Conservation (phyloP, 1,140 invertebrate genomes). For the Muscidifurax raptorellus region DNA sequence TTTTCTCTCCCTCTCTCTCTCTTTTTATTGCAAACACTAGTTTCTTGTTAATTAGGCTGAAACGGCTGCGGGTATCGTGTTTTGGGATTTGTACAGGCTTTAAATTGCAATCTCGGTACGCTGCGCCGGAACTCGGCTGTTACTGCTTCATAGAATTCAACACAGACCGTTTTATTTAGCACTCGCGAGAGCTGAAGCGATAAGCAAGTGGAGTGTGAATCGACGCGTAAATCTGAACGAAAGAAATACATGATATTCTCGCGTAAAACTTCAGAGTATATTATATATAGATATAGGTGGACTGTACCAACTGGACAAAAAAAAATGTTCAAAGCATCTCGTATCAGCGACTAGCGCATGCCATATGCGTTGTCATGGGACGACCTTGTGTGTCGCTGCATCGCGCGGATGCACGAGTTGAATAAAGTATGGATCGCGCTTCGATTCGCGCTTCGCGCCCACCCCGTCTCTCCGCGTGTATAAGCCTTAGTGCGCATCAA, state of each 20-base stretch:
- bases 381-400: constrained; percentile 6
- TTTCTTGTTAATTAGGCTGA: not conserved
- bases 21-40: not conserved
- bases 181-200: too few species aligned
- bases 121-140: too few species aligned
- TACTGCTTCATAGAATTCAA: too few species aligned
- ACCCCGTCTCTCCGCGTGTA: constrained; percentile 37
- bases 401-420: not conserved
- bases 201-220: not conserved
- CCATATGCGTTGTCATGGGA: not conserved
- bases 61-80: not conserved
- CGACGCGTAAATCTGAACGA: too few species aligned
- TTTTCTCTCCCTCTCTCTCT: too few species aligned
- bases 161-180: too few species aligned
- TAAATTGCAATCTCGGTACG: not conserved
- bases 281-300: too few species aligned
- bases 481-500: constrained; percentile 69
- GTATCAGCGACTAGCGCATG: too few species aligned
- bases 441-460: not conserved
- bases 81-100: not conserved
- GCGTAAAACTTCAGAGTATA: too few species aligned
- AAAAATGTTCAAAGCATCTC: too few species aligned
- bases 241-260: not conserved
- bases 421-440: constrained; percentile 11
- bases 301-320: too few species aligned